Base-by-base conservation (phyloP, 2,113 vertebrate species). In the Haliaeetus leucogaster region DNA sequence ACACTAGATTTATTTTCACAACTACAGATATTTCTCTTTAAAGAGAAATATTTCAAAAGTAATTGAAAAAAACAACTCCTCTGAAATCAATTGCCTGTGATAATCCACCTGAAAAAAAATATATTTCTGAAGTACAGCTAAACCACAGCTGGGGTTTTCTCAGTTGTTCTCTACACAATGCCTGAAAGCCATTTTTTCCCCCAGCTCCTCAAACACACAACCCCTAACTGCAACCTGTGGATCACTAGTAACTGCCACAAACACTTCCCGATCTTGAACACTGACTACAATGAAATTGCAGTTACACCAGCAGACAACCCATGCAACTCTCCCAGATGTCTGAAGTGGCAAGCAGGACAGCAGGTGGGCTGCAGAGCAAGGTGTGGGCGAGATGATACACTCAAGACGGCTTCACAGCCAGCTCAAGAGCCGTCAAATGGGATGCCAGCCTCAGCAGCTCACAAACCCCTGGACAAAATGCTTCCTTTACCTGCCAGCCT, bases 281-380 rank as follows among this genome's bases (percentile, higher is more conserved):
- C 4, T 0, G 3, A 56, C 36, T 1, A 7, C 38, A n/a, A 10
- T 0, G 29, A 38, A 26, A 52, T 11, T 19, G 0, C 43, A 19
- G 36, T 13, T 16, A 9, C 52, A n/a, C 20, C 78, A 34, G 22
- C 0, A 7, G 15, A 26, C 42, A 43, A 26, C 34, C 55, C 1
- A 0, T 2, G 26, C 1, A 0, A 4, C 8, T 6, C 38, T 55
- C 29, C 45, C 11, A 16, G 22, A 11, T 0, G 18, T 19, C 48
- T n/a, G 27, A 27, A 47, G 21, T 1, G 3, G 30, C 63, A 19
- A 36, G 25, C 0, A 7, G 29, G 59, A 25, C 1, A 1, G 38
- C 18, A 29, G 55, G 6, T 2, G 4, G 50, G 21, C 11, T 23
- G 30, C 13, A 70, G 47, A 53, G 42, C 6, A 3, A 50, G 34